Percentiles rank a stretch among this genome's conserved stretches.
Conservation (phyloP, 2,797 vertebrate genomes). For the Labeo calbasu region DNA sequence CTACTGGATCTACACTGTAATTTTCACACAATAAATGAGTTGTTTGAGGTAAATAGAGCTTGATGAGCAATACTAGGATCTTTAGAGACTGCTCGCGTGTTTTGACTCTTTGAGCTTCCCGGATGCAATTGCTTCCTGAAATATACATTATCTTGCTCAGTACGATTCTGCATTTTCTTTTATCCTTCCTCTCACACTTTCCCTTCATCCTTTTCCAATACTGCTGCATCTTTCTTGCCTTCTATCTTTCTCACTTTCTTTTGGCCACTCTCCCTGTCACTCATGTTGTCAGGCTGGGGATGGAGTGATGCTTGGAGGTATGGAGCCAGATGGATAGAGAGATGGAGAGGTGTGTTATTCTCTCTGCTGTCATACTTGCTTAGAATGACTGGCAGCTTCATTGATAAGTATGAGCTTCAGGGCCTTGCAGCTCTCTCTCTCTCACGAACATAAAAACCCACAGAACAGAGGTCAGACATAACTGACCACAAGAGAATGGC, state of each 20-base stretch:
- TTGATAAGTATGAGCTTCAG: constrained; percentile 70
- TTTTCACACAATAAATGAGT: constrained; percentile 33
- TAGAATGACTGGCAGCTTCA: constrained; percentile 72
- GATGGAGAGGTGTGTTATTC: constrained; percentile 57
- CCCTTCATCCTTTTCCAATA: not conserved
- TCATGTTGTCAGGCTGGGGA: constrained; percentile 47
- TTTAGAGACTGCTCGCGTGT: not conserved
- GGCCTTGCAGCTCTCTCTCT: constrained; percentile 61
- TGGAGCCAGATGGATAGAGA: constrained; percentile 53
- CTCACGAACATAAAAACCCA: constrained; percentile 53
- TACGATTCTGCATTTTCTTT: not conserved
- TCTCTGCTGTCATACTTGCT: constrained; percentile 70
- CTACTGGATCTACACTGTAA: constrained; percentile 16
- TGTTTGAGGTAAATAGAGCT: constrained; percentile 29
- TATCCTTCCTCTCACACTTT: constrained; percentile 26
- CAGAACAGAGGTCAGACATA: constrained; percentile 37
- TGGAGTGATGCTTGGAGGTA: constrained; percentile 47
- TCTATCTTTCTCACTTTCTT: constrained; percentile 25
- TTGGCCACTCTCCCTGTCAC: constrained; percentile 20
- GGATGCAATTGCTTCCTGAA: constrained; percentile 21
- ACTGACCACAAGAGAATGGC: constrained; percentile 34
- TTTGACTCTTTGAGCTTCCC: constrained; percentile 17
- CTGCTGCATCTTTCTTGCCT: not conserved
- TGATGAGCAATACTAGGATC: constrained; percentile 22
- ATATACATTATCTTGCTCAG: constrained; percentile 18